Percentiles rank a stretch among this genome's conserved stretches.
Evolutionary conservation across 2,797 vertebrate species (phyloP).

Genomic region (Parauchenoglanis punctatus): DNA sequence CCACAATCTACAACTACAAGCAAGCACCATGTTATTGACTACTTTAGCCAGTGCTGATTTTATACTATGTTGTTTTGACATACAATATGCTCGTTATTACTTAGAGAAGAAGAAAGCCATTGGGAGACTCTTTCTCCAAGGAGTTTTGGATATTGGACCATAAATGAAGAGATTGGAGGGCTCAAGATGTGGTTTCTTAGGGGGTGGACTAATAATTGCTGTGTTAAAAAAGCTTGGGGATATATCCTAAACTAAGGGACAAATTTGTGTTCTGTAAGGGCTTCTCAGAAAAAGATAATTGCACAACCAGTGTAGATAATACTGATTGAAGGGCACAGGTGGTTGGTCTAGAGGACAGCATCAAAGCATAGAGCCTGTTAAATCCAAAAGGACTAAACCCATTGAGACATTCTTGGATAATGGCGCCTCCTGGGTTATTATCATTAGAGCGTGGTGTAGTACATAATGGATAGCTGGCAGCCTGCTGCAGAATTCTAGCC

Average conservation of each 20-base stretch:
- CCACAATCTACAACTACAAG: not conserved
- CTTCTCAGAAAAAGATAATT: not conserved
- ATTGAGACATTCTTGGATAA: not conserved
- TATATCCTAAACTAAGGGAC: not conserved
- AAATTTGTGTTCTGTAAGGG: not conserved
- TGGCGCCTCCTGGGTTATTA: conserved; percentile 1
- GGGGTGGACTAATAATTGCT: not conserved
- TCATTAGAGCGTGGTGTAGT: not conserved
- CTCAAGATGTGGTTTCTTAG: not conserved
- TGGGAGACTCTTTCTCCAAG: not conserved
- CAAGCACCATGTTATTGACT: not conserved
- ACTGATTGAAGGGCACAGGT: not conserved
- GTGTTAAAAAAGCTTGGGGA: not conserved
- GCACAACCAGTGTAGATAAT: not conserved
- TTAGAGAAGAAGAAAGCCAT: not conserved
- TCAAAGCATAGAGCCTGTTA: not conserved
- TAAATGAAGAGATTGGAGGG: not conserved
- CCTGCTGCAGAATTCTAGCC: conserved; percentile 2
- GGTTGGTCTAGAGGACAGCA: not conserved
- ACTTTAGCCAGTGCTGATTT: not conserved
- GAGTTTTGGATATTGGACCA: not conserved
- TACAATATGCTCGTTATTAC: not conserved
- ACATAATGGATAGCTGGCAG: conserved; percentile 7
- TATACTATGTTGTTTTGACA: not conserved
- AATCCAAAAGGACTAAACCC: not conserved